Evolutionary conservation across 2,113 vertebrate genomes (phyloP).

Genomic region (Falcunculus frontatus): DNA sequence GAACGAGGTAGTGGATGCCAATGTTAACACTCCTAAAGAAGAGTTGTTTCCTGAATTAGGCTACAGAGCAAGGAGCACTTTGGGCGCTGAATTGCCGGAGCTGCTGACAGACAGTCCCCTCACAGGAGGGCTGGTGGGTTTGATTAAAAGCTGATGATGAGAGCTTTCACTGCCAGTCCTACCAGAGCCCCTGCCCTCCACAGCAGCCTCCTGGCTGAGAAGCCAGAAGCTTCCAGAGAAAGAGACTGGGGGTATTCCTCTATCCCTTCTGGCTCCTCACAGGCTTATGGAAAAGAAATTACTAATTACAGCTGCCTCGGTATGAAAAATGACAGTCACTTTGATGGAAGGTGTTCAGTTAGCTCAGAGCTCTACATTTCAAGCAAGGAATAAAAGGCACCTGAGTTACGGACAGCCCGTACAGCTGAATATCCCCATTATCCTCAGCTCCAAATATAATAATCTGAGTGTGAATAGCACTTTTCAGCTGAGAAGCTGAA

Average conservation of each 20-base stretch:
- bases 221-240: neutral
- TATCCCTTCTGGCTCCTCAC: neutral
- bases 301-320: neutral
- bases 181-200: neutral
- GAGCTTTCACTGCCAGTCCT: neutral
- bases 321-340: neutral
- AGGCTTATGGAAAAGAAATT: neutral
- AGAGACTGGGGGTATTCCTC: neutral
- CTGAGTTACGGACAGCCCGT: neutral
- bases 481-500: neutral
- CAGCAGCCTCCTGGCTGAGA: neutral
- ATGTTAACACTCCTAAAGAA: conserved; percentile 35
- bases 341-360: neutral
- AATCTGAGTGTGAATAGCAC: neutral
- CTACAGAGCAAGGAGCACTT: neutral
- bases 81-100: neutral
- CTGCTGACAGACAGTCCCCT: neutral
- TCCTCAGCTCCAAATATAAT: neutral
- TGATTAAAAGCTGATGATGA: neutral
- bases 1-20: conserved; percentile 33
- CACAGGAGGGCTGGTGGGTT: neutral
- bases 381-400: neutral
- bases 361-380: neutral
- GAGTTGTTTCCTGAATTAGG: conserved; percentile 43
- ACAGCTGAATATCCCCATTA: neutral